A percentile compares a stretch with the other conserved stretches of the same genome.
phyloP scores from a whole-genome alignment of 2,888 invertebrate species.

The Chironomus tentans region DNA sequence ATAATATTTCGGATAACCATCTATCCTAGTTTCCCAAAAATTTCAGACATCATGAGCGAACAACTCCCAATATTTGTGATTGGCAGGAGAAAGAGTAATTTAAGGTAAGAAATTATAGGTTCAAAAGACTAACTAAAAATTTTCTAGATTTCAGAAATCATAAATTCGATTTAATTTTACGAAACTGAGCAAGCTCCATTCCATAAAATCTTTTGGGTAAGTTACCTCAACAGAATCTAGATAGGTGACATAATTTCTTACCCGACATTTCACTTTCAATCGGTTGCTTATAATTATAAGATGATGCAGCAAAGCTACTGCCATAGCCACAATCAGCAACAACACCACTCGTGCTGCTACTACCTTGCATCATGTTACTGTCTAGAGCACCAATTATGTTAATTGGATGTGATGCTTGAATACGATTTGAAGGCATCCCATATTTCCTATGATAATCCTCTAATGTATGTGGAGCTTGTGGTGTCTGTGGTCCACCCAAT shows the following conservation, averaged over 20 bases:
- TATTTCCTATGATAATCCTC: not conserved
- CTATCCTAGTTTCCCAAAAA: no score
- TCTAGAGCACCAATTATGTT: conserved; percentile 14
- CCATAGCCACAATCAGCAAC: conserved; percentile 28
- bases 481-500: not conserved
- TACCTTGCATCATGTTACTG: not conserved
- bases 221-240: no score
- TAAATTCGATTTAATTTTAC: no score
- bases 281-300: conserved; percentile 33
- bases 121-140: not conserved
- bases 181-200: no score
- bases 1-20: no score
- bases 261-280: conserved; percentile 44
- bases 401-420: conserved; percentile 14
- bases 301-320: not conserved
- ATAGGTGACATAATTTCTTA: not conserved
- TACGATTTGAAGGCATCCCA: not conserved
- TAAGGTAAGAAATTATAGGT: no score
- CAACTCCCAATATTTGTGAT: not conserved
- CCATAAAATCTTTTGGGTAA: no score
- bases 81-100: not conserved
- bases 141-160: conserved; percentile 28
- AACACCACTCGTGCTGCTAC: conserved; percentile 27
- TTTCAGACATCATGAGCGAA: not conserved
- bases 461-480: not conserved